Evolutionary conservation across 1,140 invertebrate genomes (phyloP).

Genomic region (Teleogryllus occipitalis): DNA sequence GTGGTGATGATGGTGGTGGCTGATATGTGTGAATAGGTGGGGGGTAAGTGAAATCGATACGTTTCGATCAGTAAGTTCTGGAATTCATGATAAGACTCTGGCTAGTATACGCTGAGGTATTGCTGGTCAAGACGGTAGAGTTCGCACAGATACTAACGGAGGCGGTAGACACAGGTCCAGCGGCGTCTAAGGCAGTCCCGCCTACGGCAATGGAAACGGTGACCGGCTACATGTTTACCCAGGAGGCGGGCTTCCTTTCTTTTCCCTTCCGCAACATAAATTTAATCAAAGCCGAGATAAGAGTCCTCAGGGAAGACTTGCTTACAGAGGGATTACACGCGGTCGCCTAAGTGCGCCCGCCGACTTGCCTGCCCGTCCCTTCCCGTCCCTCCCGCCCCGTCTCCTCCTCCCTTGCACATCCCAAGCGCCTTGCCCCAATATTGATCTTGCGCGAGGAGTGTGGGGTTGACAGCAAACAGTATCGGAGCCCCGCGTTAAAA

Average conservation of each 20-base stretch:
- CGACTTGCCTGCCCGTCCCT: too few species aligned
- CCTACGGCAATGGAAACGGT: background rate
- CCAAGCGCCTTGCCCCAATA: background rate
- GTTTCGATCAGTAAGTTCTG: too few species aligned
- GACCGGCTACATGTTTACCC: background rate
- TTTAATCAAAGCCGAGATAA: background rate
- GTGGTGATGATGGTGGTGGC: too few species aligned
- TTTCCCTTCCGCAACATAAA: background rate
- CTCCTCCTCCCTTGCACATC: background rate
- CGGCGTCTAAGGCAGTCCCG: background rate
- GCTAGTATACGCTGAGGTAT: too few species aligned
- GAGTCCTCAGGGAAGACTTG: background rate
- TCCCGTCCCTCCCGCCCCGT: too few species aligned
- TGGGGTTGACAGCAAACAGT: background rate
- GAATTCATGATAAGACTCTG: too few species aligned
- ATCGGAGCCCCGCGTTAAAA: background rate
- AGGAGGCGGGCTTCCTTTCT: background rate
- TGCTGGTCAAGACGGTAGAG: too few species aligned
- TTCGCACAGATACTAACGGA: too few species aligned
- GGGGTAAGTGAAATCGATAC: too few species aligned
- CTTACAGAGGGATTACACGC: background rate
- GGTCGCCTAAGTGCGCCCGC: too few species aligned
- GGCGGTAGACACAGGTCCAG: too few species aligned
- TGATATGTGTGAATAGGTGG: too few species aligned
- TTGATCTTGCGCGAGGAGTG: background rate